These are phyloP conservation scores for Bradynema listronoti DNA, from an alignment of 1,140 invertebrate species.

Conservation along the genomic window DNA sequence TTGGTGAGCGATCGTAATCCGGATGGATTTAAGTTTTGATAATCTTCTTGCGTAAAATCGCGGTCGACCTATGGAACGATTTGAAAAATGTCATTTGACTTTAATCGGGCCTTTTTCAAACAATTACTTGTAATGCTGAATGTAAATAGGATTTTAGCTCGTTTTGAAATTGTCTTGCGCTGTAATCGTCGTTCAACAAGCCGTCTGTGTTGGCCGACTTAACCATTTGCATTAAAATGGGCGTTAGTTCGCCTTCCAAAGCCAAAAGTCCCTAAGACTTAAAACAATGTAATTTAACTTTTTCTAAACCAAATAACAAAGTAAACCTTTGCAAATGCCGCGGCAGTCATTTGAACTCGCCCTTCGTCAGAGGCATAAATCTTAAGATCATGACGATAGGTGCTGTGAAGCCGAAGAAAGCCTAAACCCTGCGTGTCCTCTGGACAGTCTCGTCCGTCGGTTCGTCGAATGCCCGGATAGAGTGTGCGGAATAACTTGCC, in stretches of 20 bases:
- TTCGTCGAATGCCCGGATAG: conserved; percentile 71
- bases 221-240: conserved; percentile 98
- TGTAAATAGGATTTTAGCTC: conserved; percentile 90
- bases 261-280: conserved; percentile 72
- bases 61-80: conserved; percentile 68
- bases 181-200: conserved; percentile 90
- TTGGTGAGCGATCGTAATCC: conserved; percentile 73
- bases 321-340: conserved; percentile 97
- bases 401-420: conserved; percentile 85
- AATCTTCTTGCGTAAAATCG: conserved; percentile 79
- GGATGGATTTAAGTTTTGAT: conserved; percentile 78
- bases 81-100: conserved; percentile 19
- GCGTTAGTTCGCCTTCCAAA: conserved; percentile 92
- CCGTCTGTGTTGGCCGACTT: conserved; percentile 98
- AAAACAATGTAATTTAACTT: conserved; percentile 1
- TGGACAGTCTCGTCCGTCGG: conserved; percentile 66
- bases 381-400: conserved; percentile 95
- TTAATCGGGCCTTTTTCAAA: neutral
- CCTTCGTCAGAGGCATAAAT: conserved; percentile 99
- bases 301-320: conserved; percentile 2
- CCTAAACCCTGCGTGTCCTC: conserved; percentile 81
- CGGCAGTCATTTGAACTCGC: conserved; percentile 96
- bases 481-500: conserved; percentile 96
- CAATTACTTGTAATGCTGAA: conserved; percentile 47
- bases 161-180: conserved; percentile 61